These are phyloP conservation scores for Poecile montanus DNA, from an alignment of 2,797 vertebrate species.

Conservation along the genomic window DNA sequence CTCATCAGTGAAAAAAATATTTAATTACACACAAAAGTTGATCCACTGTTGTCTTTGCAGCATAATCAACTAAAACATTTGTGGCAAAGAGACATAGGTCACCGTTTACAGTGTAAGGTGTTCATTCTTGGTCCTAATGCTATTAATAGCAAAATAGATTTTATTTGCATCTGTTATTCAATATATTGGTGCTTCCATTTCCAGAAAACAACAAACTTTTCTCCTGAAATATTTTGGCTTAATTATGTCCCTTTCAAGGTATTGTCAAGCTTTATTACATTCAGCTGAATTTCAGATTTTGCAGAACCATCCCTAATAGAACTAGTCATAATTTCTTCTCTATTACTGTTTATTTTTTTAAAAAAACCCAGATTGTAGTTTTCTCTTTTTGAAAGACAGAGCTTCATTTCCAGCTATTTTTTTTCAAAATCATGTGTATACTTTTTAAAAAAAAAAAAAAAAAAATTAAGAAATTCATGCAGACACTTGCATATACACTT, in stretches of 20 bases:
- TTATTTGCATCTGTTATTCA: neutral
- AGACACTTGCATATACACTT: neutral
- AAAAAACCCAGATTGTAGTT: neutral
- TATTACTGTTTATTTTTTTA: neutral
- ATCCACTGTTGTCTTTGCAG: neutral
- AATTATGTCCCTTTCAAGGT: neutral
- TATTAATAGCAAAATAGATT: neutral
- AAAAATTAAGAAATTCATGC: neutral
- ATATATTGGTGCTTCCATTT: neutral
- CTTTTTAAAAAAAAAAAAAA: neutral
- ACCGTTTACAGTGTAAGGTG: neutral
- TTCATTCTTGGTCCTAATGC: neutral
- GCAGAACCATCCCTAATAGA: neutral
- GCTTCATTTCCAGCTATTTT: neutral
- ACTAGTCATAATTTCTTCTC: neutral
- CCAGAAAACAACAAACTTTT: neutral
- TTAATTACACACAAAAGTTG: neutral
- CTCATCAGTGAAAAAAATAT: neutral
- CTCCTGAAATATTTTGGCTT: neutral
- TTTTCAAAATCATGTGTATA: neutral
- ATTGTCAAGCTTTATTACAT: neutral
- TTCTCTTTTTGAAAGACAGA: neutral
- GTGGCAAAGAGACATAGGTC: neutral
- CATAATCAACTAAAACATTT: neutral
- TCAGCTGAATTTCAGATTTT: neutral